These are phyloP conservation scores for Trichogramma evanescens DNA, from an alignment of 2,888 invertebrate genomes.

Conservation along the genomic window DNA sequence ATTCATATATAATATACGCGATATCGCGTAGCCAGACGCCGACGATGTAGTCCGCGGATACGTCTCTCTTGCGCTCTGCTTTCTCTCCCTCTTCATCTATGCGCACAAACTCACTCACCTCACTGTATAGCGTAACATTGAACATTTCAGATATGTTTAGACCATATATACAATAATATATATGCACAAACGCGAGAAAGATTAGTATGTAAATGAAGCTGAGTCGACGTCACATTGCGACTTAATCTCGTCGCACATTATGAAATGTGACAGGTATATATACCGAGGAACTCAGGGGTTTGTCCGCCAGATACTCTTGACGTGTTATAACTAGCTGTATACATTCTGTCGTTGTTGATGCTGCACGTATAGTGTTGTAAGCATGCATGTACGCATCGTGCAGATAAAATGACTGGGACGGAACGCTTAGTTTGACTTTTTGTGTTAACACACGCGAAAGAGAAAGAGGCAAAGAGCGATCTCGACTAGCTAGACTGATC, in stretches of 20 bases:
- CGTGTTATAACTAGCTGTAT: neutral
- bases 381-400: no score
- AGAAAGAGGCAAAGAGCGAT: neutral
- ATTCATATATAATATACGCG: neutral
- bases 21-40: slow-evolving; percentile 8
- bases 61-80: no score
- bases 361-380: no score
- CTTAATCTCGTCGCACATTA: slow-evolving; percentile 40
- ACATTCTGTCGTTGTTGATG: neutral
- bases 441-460: neutral
- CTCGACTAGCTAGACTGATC: neutral
- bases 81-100: no score
- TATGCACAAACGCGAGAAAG: slow-evolving; percentile 10
- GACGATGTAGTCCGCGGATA: neutral
- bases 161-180: no score
- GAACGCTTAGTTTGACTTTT: no score
- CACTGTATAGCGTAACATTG: no score
- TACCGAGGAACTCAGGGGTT: slow-evolving; percentile 21
- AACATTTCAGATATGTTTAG: no score
- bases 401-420: no score
- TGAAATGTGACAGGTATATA: slow-evolving; percentile 37
- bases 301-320: slow-evolving; percentile 32
- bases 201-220: slow-evolving; percentile 43
- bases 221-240: slow-evolving; percentile 35
- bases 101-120: no score